Base-by-base conservation (phyloP, 2,888 invertebrate genomes). In the Smittia aterrima region DNA sequence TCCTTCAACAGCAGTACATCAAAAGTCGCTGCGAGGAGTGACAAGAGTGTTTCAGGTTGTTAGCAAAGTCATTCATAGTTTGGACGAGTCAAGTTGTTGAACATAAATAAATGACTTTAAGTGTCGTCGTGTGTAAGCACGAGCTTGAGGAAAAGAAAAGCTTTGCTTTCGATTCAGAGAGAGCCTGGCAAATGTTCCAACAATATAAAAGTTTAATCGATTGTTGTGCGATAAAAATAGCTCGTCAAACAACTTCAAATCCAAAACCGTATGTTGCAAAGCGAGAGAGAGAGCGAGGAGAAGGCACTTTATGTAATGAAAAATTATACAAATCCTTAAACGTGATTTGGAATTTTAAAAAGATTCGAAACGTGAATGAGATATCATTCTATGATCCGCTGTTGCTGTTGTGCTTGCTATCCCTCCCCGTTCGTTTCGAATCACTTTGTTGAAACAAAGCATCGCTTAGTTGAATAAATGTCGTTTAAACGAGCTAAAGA, bases 1-100 rank as follows among this genome's bases (percentile, higher is more conserved):
- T 68, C 68, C 9, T 68, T 68, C 32, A 68, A 68, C 25, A 68
- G 41, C 47, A 47, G 16, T 24, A 20, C 68, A 24, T 68, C 68
- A 68, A 68, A 68, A 18, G 41, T n/a, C n/a, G 40, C 40, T 11
- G 18, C 16, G 7, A 66, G 16, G 38, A 32, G 32, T 13, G 68
- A 66, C 16, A 66, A 32, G 20, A 66, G 20, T 20, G 20, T 20
- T 16, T 32, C 66, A 66, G 66, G 66, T 66, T 47, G 47, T 16
- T 47, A 32, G 4, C 9, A 47, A n/a, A 16, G 47, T 11, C 16
- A 11, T 47, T 47, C 11, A n/a, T 47, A 3, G 47, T 3, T 13
- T 47, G 2, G 11, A 47, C 11, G n/a, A 32, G 32, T n/a, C n/a
- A 32, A 32, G 32, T 9, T 9, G 32, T 32, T 32, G 32, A 6